Conservation (phyloP, 2,888 invertebrate species). For the Apamea sordens region DNA sequence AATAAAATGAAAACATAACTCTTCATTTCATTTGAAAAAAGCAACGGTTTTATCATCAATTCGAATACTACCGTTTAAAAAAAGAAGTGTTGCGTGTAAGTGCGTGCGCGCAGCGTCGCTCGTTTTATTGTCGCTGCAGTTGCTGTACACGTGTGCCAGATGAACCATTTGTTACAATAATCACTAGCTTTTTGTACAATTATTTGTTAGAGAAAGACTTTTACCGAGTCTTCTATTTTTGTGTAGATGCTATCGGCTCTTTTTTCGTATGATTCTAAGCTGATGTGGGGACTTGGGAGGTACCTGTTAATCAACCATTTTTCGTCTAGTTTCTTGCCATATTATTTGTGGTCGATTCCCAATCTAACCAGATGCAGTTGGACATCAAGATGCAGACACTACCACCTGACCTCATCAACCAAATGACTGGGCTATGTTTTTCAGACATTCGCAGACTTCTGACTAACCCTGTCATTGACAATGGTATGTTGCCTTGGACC, state of each 20-base stretch:
- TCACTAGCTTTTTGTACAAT: conserved; percentile 64
- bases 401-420: too few species aligned
- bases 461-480: neutral
- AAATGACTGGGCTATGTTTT: neutral
- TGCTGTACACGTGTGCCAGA: conserved; percentile 77
- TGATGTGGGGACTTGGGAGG: neutral
- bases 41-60: conserved; percentile 68
- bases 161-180: conserved; percentile 65
- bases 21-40: conserved; percentile 59
- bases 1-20: conserved; percentile 19
- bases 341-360: neutral
- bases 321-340: neutral
- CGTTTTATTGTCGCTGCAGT: conserved; percentile 76
- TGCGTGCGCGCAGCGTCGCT: conserved; percentile 63
- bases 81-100: conserved; percentile 65
- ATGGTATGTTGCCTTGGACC: neutral
- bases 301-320: neutral
- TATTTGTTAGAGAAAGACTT: conserved; percentile 60
- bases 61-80: conserved; percentile 70
- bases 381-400: neutral
- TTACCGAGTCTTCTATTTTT: conserved; percentile 44
- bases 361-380: neutral
- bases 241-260: neutral
- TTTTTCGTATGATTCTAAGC: neutral
- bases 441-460: neutral